Evolutionary conservation across 1,140 invertebrate species (phyloP), one percentile per base, ranked within the genome.

Genomic region (Caenorhabditis inopinata): DNA sequence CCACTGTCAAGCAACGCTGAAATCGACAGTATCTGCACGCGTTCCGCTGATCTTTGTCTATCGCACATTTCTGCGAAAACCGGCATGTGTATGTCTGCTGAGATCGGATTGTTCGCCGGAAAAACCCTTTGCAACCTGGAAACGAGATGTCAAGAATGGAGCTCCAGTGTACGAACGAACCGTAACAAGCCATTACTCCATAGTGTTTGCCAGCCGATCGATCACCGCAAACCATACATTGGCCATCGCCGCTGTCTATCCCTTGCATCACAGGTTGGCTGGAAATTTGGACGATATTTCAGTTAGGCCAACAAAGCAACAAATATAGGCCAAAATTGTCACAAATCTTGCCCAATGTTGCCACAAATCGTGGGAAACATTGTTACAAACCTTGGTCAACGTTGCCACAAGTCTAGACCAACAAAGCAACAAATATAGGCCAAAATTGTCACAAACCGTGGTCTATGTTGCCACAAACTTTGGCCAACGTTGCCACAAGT

Each of bases 201-300:
- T 91, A 91, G 77, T 91, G 90, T 46, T 90, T 89, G 12, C 90
- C 90, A 25, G 90, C 91, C 2, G 90, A 90, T 81, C 90, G 89
- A 83, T 91, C 90, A 2, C 90, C 90, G 85, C 90, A 91, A n/a
- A 91, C 90, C 77, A 90, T 84, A 85, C 90, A 91, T 12, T 85
- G 83, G 7, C 85, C 85, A 32, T 84, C 84, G 21, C 73, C 74
- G 12, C 35, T 32, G 38, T 81, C 80, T 53, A 81, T 78, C 35
- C 42, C 75, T 42, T 18, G 32, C n/a, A 68, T 68, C 11, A 38
- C 32, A 16, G 29, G 58, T 68, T 68, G 58, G 23, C 58, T 68
- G 58, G 38, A 68, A 68, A 14, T 68, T 23, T 29, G n/a, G n/a
- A n/a, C n/a, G n/a, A n/a, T n/a, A n/a, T n/a, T n/a, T n/a, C n/a